Evolutionary conservation across 2,888 invertebrate species (phyloP), one percentile per base, ranked within the genome.

Genomic region (Sthenelais limicola): DNA sequence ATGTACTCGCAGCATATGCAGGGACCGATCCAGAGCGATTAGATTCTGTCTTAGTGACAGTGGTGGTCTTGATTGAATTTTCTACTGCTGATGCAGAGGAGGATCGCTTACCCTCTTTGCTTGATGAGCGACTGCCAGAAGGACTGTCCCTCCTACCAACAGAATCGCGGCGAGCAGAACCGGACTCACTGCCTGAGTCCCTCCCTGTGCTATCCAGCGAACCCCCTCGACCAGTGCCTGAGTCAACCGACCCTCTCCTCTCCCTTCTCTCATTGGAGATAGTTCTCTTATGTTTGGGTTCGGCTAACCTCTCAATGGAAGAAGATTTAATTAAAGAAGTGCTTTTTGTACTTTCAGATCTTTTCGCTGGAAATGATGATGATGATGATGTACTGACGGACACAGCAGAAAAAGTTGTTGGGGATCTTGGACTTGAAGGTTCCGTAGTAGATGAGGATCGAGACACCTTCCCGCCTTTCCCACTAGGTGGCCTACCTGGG

Each of bases 401-500:
- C 43, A 43, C 12, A 18, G 43, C n/a, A n/a, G n/a, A n/a, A n/a
- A n/a, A n/a, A n/a, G n/a, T n/a, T n/a, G n/a, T n/a, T n/a, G n/a
- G n/a, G n/a, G n/a, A n/a, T n/a, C 56, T 30, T 2, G 56, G 56
- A 28, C 30, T 28, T 3, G 30, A 32, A 3, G 56, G 56, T 3
- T 28, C 30, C 1, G 30, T 56, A 12, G 43, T 43, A 3, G 56
- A 56, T 9, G 56, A 56, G 1, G 62, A 26, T 43, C 62, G 3
- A 28, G 38, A 38, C 35, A 62, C 38, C 24, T 28, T 33, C 35
- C 62, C 62, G 3, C 24, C 9, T 38, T 62, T 62, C 18, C 62
- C 62, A 15, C 35, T 38, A 35, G 62, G 62, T 4, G 62, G 62
- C 35, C 62, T 33, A n/a, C 62, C 62, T 9, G 62, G 62, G 38